These are phyloP conservation scores for Congeria kusceri DNA, from an alignment of 2,888 invertebrate species.

Conservation along the genomic window DNA sequence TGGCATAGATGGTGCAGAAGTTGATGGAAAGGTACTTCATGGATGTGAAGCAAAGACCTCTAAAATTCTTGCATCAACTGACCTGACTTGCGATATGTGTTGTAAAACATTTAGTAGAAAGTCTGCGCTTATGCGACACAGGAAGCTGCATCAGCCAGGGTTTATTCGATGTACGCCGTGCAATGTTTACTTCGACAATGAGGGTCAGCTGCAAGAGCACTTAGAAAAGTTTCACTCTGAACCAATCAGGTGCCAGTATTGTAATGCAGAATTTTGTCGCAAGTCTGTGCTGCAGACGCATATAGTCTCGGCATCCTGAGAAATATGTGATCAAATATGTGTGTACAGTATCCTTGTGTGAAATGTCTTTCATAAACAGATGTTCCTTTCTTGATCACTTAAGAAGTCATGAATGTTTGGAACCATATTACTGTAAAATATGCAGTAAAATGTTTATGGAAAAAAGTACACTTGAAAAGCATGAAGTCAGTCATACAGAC, in stretches of 20 bases:
- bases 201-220: neutral
- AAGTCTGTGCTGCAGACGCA: conserved; percentile 27
- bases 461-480: neutral
- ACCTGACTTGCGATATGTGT: conserved; percentile 28
- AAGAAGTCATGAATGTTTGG: conserved; percentile 15
- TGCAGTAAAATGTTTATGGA: conserved; percentile 5
- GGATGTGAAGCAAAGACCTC: too few species aligned
- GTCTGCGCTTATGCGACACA: conserved; percentile 14
- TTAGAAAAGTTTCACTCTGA: conserved; percentile 13
- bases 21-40: too few species aligned
- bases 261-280: neutral
- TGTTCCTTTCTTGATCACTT: conserved; percentile 17
- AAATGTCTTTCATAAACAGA: conserved; percentile 10
- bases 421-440: conserved; percentile 9
- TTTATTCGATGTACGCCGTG: conserved; percentile 7
- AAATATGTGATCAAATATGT: conserved; percentile 4
- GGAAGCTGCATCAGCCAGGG: conserved; percentile 21
- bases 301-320: conserved; percentile 20
- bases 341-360: conserved; percentile 15
- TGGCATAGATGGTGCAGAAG: too few species aligned
- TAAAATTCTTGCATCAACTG: too few species aligned
- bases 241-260: neutral
- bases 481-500: neutral
- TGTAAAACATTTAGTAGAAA: conserved; percentile 14
- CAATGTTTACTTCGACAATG: conserved; percentile 13